These are phyloP conservation scores for Carpatolechia fugitivella DNA, from an alignment of 2,888 invertebrate genomes.

Conservation along the genomic window DNA sequence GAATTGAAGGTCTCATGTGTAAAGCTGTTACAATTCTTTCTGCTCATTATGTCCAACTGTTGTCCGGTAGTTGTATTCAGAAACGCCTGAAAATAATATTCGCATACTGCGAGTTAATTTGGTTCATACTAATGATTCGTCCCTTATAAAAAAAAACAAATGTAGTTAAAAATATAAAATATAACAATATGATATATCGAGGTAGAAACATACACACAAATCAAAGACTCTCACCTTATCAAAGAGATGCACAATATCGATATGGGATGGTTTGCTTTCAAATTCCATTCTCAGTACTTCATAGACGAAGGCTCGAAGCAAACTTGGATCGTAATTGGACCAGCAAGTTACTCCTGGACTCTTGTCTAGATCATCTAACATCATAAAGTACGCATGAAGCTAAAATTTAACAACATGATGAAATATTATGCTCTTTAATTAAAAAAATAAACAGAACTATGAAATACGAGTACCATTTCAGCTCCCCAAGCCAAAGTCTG, in stretches of 20 bases:
- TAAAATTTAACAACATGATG: constrained; percentile 49
- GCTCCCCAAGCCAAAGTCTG: constrained; percentile 92
- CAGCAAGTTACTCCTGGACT: constrained; percentile 86
- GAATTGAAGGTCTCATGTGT: constrained; percentile 90
- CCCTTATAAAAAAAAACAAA: no score
- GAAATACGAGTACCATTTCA: constrained; percentile 82
- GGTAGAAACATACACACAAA: no score
- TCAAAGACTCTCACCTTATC: constrained; percentile 85
- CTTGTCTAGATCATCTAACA: constrained; percentile 90
- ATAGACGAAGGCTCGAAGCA: constrained; percentile 85
- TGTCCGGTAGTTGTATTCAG: constrained; percentile 88
- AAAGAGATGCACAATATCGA: constrained; percentile 84
- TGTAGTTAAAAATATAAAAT: no score
- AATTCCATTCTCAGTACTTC: constrained; percentile 84
- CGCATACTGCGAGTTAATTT: neutral
- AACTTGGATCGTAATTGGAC: constrained; percentile 81
- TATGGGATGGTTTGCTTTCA: constrained; percentile 81
- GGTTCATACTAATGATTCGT: no score
- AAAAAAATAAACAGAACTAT: no score
- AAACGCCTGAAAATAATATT: constrained; percentile 44
- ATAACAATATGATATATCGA: no score
- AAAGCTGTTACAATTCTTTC: constrained; percentile 71
- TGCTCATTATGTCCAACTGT: constrained; percentile 82
- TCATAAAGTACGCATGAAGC: constrained; percentile 88
- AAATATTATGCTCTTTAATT: no score